These are phyloP conservation scores for Drosophila ambigua DNA, from an alignment of 1,140 invertebrate species.

Conservation along the genomic window DNA sequence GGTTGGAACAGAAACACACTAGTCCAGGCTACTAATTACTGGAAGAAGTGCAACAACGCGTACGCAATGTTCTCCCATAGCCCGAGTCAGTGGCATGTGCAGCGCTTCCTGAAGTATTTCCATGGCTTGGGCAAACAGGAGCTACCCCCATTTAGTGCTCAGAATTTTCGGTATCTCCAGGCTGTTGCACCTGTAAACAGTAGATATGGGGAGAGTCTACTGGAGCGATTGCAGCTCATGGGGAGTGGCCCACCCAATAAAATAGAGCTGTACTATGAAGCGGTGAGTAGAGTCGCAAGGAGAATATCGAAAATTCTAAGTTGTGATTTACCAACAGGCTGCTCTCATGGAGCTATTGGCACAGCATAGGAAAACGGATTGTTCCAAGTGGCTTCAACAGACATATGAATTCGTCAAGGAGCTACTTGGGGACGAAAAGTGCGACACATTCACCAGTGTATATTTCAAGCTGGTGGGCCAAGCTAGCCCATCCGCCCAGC, in stretches of 20 bases:
- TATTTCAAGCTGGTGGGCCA: constrained; percentile 40
- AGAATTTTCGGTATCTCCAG: constrained; percentile 38
- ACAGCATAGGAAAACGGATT: background rate
- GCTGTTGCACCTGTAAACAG: constrained; percentile 6
- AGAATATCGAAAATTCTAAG: background rate
- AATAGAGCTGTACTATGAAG: constrained; percentile 53
- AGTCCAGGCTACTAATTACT: constrained; percentile 24
- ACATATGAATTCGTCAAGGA: constrained; percentile 14
- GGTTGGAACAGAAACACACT: constrained; percentile 26
- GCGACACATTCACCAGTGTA: constrained; percentile 10
- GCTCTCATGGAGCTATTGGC: constrained; percentile 38
- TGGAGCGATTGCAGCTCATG: constrained; percentile 29
- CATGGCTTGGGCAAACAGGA: constrained; percentile 17
- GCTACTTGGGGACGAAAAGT: constrained; percentile 12
- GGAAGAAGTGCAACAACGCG: constrained; percentile 47
- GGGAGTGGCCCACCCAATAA: constrained; percentile 5
- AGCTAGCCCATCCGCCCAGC: constrained; percentile 2
- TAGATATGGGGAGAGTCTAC: constrained; percentile 13
- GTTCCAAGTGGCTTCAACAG: constrained; percentile 28
- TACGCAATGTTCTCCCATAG: constrained; percentile 51
- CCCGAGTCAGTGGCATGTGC: constrained; percentile 46
- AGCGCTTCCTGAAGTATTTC: constrained; percentile 57
- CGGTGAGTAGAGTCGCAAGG: constrained; percentile 25
- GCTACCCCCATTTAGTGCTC: constrained; percentile 10
- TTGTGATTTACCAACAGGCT: constrained; percentile 4